Base-by-base conservation (phyloP, 2,888 invertebrate species). In the Stenurella melanura region DNA sequence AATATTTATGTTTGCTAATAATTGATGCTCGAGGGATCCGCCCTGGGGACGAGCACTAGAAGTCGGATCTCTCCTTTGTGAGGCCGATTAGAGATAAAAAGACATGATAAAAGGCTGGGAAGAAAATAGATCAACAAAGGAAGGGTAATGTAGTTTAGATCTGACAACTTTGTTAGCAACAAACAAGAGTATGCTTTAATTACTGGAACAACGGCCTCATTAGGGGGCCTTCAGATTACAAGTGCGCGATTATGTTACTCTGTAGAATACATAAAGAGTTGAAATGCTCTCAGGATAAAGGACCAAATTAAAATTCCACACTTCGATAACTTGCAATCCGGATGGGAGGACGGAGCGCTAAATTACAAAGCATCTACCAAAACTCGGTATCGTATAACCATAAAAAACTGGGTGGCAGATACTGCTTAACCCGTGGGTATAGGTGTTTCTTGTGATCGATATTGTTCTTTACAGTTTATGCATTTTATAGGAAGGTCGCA, bases 171-270 rank as follows among this genome's bases (percentile, higher is more conserved):
- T 86, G 86, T 85, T 85, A 83, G 82, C 74, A 83, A 82, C 83
- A 84, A 82, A 85, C 83, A 82, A 83, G 82, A 82, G 84, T 82
- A 78, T 80, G 83, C 83, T 85, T 86, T 86, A 87, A 87, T 87
- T 87, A 86, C 84, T 83, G 81, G 84, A 86, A 87, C 86, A 86
- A 85, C 85, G 82, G 85, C 82, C 85, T 86, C 86, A 87, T 86
- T 86, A 86, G 82, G 79, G n/a, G 82, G 83, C 83, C 84, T 85
- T 86, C 83, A 84, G 83, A 86, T 86, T 85, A 86, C 85, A 82
- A 84, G 83, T 81, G 76, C 76, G 77, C 83, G 85, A 86, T 86
- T 84, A 85, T 82, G 84, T 86, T 86, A 86, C 86, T 83, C 83
- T 82, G 78, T 75, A 21, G 76, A 77, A 79, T 79, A 78, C 75